A percentile compares a stretch with the other conserved stretches of the same genome.
phyloP scores from a whole-genome alignment of 2,797 vertebrate species.

The Darevskia nairensis region DNA sequence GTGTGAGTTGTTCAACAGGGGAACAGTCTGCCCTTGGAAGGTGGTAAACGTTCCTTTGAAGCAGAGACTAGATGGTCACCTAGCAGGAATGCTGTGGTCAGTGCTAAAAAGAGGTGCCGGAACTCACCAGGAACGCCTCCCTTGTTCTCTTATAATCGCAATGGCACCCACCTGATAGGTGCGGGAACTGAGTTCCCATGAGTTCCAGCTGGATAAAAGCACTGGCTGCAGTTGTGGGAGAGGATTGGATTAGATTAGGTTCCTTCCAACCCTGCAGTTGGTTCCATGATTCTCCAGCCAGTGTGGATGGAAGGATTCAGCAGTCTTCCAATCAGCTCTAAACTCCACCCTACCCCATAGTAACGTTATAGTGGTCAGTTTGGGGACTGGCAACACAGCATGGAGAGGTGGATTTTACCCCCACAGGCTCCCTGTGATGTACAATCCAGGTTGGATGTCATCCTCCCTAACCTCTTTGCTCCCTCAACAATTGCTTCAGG shows the following conservation, averaged over 20 bases:
- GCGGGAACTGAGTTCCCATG: too few relatives aligned
- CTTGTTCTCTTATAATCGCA: too few relatives aligned
- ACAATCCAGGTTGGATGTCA: not conserved
- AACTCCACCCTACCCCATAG: not conserved
- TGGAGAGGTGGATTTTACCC: slow-evolving; percentile 26
- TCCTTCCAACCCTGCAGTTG: not conserved
- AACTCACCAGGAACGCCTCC: too few relatives aligned
- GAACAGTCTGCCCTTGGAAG: not conserved
- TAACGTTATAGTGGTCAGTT: not conserved
- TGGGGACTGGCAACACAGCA: rapidly evolving
- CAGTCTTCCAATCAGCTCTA: not conserved
- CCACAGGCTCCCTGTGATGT: not conserved
- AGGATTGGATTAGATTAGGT: too few relatives aligned
- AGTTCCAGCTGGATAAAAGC: too few relatives aligned
- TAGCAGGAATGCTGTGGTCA: not conserved
- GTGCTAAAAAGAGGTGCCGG: too few relatives aligned
- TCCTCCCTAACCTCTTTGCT: not conserved
- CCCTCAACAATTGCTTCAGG: not conserved
- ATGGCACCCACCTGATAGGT: too few relatives aligned
- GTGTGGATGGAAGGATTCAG: not conserved
- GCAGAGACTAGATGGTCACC: not conserved
- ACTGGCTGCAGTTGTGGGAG: too few relatives aligned
- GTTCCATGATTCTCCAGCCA: not conserved
- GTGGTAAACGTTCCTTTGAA: not conserved
- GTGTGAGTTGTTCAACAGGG: not conserved